Base-by-base conservation (phyloP, 2,888 invertebrate genomes). In the Unio pictorum region DNA sequence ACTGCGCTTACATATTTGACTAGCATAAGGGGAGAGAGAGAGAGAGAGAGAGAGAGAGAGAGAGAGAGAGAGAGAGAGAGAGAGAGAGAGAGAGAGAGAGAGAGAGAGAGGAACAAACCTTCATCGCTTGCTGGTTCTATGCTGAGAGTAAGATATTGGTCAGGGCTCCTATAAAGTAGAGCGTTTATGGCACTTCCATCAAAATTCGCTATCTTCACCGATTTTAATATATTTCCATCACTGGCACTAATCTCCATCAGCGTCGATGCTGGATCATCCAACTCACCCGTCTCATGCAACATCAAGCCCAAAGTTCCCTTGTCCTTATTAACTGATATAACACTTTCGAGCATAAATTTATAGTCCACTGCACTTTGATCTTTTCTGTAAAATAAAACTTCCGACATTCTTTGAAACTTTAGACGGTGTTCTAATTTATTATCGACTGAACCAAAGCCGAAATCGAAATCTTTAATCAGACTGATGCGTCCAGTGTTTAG, bases 121-220 rank as follows among this genome's bases (percentile, higher is more conserved):
- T 67, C 58, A n/a, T 64, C 55, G 28, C 70, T 69, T 5, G 63
- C 66, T 34, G 69, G 70, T 55, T 72, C 69, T n/a, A 82, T 74
- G 45, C 78, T 74, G 56, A 82, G 75, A 3, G 79, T 76, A 20
- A 76, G 70, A 58, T 77, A 79, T 5, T 65, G 55, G n/a, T 60
- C 59, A 11, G 57, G 65, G 54, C 45, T 58, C 58, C 58, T 26
- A 7, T 59, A 67, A 20, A 63, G 67, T 11, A 76, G 26, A 17
- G 71, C 71, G 26, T 59, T 73, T 23, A 76, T 62, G 0, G 73
- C 69, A 26, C 56, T 62, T 6, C 63, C 66, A 23, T 64, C 64
- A 57, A 70, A 64, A 23, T 45, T 45, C 45, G 45, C 45, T 45
- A 45, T 45, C 45, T 45, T 45, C 11, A 3, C 15, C 15, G 45